Evolutionary conservation across 2,888 invertebrate species (phyloP).

Genomic region (Creontiades dilutus): DNA sequence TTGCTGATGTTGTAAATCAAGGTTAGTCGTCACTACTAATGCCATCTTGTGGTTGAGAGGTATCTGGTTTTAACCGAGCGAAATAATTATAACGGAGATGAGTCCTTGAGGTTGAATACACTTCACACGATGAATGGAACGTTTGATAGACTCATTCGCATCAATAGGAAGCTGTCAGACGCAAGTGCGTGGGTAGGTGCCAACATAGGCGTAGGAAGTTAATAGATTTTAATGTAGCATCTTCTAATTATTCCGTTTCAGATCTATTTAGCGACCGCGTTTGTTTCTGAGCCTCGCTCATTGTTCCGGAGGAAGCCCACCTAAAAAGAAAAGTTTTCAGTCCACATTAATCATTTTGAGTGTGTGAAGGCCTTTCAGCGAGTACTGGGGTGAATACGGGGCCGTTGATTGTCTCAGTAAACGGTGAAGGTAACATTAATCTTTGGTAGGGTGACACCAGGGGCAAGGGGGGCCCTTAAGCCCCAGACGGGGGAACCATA

Average conservation of each 20-base stretch:
- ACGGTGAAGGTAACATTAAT: constrained; percentile 54
- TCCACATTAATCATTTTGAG: constrained; percentile 64
- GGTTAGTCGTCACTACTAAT: too few relatives aligned
- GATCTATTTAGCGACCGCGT: constrained; percentile 38
- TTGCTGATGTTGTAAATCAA: too few relatives aligned
- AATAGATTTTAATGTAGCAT: constrained; percentile 26
- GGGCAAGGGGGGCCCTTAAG: neutral
- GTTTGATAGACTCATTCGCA: constrained; percentile 37
- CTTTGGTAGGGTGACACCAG: constrained; percentile 51
- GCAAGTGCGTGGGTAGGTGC: constrained; percentile 54
- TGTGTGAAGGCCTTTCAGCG: constrained; percentile 66
- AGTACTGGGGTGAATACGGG: constrained; percentile 52
- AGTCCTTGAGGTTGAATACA: constrained; percentile 6
- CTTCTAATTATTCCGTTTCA: constrained; percentile 58
- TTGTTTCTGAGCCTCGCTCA: constrained; percentile 40
- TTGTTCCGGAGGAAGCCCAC: neutral
- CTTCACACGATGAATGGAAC: constrained; percentile 2
- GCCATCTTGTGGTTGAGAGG: too few relatives aligned
- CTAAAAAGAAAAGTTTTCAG: constrained; percentile 14
- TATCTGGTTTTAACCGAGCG: neutral
- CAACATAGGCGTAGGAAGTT: constrained; percentile 49
- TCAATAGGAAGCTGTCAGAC: constrained; percentile 50
- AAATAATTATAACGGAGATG: neutral
- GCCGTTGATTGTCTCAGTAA: constrained; percentile 60
- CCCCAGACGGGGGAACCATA: constrained; percentile 17